Evolutionary conservation across 2,888 invertebrate species (phyloP).

Genomic region (Petrolisthes manimaculis): DNA sequence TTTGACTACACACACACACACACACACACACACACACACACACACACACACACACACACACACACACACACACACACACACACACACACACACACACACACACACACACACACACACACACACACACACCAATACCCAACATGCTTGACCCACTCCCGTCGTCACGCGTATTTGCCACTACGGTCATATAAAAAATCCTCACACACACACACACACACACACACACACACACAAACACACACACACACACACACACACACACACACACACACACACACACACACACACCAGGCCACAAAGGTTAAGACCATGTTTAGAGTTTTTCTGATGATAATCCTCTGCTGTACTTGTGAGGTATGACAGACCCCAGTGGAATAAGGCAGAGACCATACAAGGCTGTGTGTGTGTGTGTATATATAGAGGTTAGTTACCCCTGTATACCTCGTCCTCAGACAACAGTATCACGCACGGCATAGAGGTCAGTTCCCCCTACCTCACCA

Average conservation of each 20-base stretch:
- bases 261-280: conserved; percentile 30
- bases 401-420: too few relatives aligned
- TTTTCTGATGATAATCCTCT: background rate
- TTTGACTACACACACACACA: background rate
- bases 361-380: too few relatives aligned
- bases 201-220: background rate
- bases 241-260: conserved; percentile 26
- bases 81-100: conserved; percentile 6
- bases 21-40: conserved; percentile 23
- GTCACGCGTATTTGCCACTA: background rate
- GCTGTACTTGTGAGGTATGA: too few relatives aligned
- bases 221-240: conserved; percentile 27
- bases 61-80: conserved; percentile 23
- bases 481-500: too few relatives aligned
- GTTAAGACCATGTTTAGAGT: background rate
- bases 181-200: background rate
- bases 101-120: conserved; percentile 23
- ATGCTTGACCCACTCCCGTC: background rate
- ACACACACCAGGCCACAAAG: background rate
- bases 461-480: too few relatives aligned
- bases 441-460: too few relatives aligned
- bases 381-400: too few relatives aligned
- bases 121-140: background rate
- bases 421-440: too few relatives aligned
- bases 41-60: conserved; percentile 14